phyloP scores from a whole-genome alignment of 2,113 vertebrate species.

The Cavia porcellus region DNA sequence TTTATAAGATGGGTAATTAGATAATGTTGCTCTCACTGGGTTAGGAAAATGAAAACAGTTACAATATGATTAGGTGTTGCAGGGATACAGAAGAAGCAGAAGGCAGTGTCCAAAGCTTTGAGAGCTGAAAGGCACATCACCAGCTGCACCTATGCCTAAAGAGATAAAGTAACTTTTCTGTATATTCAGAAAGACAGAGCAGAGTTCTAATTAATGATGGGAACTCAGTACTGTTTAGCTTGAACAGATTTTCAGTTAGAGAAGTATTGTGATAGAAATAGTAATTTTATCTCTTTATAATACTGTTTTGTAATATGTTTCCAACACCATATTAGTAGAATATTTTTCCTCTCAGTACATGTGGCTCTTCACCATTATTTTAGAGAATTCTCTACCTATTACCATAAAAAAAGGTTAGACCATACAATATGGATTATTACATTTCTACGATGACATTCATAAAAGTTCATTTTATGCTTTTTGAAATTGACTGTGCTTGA shows the following conservation, averaged over 20 bases:
- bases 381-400: background rate
- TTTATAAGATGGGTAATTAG: background rate
- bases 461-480: background rate
- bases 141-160: background rate
- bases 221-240: background rate
- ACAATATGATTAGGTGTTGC: background rate
- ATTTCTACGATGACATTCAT: background rate
- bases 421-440: background rate
- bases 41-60: background rate
- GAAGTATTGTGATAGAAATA: conserved; percentile 32
- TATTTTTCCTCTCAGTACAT: background rate
- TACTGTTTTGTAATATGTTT: background rate
- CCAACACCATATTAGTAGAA: background rate
- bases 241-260: conserved; percentile 55
- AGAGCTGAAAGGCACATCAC: background rate
- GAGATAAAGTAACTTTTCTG: conserved; percentile 2
- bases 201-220: background rate
- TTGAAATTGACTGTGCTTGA: background rate
- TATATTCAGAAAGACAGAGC: background rate
- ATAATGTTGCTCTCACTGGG: background rate
- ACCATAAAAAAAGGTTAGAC: conserved; percentile 33
- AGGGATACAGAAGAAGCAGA: background rate
- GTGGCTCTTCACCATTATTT: background rate
- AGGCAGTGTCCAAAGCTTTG: background rate
- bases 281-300: conserved; percentile 9